These are phyloP conservation scores for Acrocephalus arundinaceus DNA, from an alignment of 2,113 vertebrate species.

Conservation along the genomic window DNA sequence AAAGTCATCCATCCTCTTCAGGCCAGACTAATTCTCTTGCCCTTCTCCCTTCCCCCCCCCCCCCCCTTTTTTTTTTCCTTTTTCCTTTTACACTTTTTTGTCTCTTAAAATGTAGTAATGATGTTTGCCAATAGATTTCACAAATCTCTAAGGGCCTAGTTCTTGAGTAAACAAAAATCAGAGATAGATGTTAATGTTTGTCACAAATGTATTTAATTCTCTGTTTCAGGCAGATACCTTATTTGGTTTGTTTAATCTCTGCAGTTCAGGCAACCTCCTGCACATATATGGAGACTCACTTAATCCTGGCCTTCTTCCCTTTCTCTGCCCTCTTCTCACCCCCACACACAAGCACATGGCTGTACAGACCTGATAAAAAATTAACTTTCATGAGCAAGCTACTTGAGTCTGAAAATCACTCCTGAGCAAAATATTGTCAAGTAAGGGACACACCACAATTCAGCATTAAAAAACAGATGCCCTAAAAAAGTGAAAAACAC, in stretches of 20 bases:
- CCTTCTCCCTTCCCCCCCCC: background rate
- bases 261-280: background rate
- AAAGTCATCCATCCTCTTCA: background rate
- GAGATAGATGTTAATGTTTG: background rate
- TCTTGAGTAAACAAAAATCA: background rate
- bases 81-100: background rate
- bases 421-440: background rate
- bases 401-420: background rate
- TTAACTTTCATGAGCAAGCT: background rate
- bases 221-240: background rate
- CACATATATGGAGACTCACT: rapidly evolving
- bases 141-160: background rate
- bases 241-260: background rate
- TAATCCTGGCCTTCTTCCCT: background rate
- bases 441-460: background rate
- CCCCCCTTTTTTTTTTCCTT: rapidly evolving
- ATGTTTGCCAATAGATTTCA: background rate
- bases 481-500: background rate
- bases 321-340: background rate
- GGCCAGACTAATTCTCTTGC: background rate
- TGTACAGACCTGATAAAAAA: background rate
- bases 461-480: background rate
- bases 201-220: background rate
- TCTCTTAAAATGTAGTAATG: background rate
- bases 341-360: background rate